These are phyloP conservation scores for Dugesia japonica DNA, from an alignment of 2,888 invertebrate species.

Conservation along the genomic window DNA sequence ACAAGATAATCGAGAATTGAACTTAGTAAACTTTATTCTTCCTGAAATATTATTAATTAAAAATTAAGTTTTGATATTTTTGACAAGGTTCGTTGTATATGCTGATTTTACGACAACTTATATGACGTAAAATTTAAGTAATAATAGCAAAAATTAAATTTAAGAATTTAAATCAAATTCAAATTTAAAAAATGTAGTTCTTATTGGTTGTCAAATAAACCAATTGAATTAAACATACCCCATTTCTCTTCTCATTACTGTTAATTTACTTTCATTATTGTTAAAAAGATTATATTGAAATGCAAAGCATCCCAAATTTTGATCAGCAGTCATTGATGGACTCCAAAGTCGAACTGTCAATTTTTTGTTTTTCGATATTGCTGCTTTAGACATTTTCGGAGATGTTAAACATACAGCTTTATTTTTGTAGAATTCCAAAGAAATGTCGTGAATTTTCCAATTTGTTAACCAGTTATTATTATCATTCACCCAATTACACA, in stretches of 20 bases:
- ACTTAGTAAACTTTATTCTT: background rate
- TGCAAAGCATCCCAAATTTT: background rate
- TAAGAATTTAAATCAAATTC: too few relatives aligned
- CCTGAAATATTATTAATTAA: background rate
- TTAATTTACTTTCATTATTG: background rate
- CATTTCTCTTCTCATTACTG: conserved; percentile 7
- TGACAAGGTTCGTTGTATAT: background rate
- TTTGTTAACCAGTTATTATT: conserved; percentile 12
- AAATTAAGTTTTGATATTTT: background rate
- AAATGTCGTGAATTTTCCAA: background rate
- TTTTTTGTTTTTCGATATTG: background rate
- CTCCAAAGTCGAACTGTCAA: background rate
- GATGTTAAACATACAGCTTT: background rate
- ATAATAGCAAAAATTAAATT: too few relatives aligned
- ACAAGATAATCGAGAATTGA: background rate
- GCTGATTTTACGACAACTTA: too few relatives aligned
- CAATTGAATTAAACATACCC: background rate
- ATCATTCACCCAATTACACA: background rate
- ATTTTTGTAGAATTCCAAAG: background rate
- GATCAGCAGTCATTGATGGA: conserved; percentile 1
- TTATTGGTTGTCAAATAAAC: background rate
- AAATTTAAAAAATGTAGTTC: too few relatives aligned
- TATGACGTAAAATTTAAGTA: too few relatives aligned
- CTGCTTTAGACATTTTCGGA: background rate
- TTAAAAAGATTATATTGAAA: background rate